Conservation (phyloP, 2,113 vertebrate genomes). For the Ptychochromis oligacanthus region DNA sequence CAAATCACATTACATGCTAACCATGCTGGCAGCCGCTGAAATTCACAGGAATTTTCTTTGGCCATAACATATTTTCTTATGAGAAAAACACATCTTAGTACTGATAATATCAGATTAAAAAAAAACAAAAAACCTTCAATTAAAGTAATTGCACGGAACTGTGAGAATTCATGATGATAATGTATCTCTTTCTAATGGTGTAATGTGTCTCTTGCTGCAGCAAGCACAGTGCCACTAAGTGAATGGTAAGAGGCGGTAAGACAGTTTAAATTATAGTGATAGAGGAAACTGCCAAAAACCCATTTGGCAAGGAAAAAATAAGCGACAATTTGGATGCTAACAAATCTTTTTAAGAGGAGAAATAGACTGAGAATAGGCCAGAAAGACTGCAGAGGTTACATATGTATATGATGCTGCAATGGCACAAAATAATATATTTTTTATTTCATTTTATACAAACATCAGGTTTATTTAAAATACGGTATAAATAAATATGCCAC, state of each 20-base stretch:
- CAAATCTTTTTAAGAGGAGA: background rate
- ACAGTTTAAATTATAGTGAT: constrained; percentile 23
- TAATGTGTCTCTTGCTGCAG: constrained; percentile 5
- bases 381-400: background rate
- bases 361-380: background rate
- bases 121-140: constrained; percentile 20
- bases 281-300: background rate
- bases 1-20: constrained; percentile 46
- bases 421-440: too few species aligned
- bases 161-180: constrained; percentile 32
- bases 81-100: background rate
- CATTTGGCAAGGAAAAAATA: background rate
- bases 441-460: too few species aligned
- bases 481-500: constrained; percentile 75
- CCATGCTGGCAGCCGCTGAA: background rate
- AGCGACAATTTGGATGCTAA: background rate
- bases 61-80: background rate
- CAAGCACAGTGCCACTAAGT: background rate
- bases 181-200: constrained; percentile 26
- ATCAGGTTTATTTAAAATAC: constrained; percentile 73
- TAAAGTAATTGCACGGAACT: constrained; percentile 41
- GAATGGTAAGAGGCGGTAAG: background rate
- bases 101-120: background rate
- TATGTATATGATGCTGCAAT: background rate
- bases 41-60: background rate